Evolutionary conservation across 2,888 invertebrate species (phyloP).

Genomic region (Pollenia griseotomentosa): DNA sequence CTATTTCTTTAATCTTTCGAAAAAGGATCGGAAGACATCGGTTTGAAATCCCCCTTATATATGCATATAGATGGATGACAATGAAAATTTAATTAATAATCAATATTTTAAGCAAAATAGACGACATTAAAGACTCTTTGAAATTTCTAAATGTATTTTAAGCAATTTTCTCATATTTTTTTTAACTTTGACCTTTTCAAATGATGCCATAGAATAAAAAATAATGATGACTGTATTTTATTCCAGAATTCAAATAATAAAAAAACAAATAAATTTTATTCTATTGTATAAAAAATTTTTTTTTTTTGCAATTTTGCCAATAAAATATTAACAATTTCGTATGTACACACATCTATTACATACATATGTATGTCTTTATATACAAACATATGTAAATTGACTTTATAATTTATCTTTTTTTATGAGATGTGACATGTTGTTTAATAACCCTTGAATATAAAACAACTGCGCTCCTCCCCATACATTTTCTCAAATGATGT

Average conservation of each 20-base stretch:
- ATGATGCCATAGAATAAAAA: neutral
- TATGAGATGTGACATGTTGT: slow-evolving; percentile 57
- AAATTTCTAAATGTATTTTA: too few relatives aligned
- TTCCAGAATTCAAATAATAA: neutral
- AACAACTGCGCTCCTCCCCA: slow-evolving; percentile 36
- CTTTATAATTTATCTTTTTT: slow-evolving; percentile 56
- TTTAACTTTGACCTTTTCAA: neutral
- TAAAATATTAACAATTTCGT: slow-evolving; percentile 31
- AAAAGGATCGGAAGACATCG: too few relatives aligned
- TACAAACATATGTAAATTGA: slow-evolving; percentile 17
- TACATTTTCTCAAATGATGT: neutral
- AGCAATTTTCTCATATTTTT: neutral
- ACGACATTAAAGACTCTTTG: too few relatives aligned
- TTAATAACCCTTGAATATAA: slow-evolving; percentile 66
- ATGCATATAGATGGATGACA: too few relatives aligned
- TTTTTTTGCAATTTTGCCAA: slow-evolving; percentile 27
- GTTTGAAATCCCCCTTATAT: too few relatives aligned
- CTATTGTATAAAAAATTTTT: neutral
- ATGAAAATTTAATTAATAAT: too few relatives aligned
- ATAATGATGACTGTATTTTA: too few relatives aligned
- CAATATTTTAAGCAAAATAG: too few relatives aligned
- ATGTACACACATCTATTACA: neutral
- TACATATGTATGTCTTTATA: slow-evolving; percentile 31
- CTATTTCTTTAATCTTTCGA: too few relatives aligned
- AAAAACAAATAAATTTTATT: neutral